Evolutionary conservation across 1,140 invertebrate genomes (phyloP).

Genomic region (Drosophila baimaii): DNA sequence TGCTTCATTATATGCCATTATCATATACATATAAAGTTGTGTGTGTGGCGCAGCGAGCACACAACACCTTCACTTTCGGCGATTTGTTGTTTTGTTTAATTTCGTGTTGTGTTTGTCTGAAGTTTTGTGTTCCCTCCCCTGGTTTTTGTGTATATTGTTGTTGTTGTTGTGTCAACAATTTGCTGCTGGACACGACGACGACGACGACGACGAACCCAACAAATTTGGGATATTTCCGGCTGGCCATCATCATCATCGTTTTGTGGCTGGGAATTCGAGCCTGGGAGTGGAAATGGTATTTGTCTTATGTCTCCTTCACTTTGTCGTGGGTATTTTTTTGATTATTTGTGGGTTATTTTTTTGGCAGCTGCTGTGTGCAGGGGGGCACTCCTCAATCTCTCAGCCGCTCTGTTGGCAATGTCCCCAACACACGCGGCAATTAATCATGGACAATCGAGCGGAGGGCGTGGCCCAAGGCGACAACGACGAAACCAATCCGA

Average conservation of each 20-base stretch:
- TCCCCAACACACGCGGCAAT: constrained; percentile 32
- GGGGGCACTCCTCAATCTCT: constrained; percentile 6
- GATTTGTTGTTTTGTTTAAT: constrained; percentile 33
- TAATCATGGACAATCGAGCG: constrained; percentile 31
- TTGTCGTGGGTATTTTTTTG: constrained; percentile 4
- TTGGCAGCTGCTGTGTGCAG: constrained; percentile 44
- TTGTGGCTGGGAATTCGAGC: constrained; percentile 25
- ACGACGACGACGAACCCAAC: constrained; percentile 2
- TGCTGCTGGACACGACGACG: constrained; percentile 33
- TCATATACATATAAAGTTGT: constrained; percentile 50
- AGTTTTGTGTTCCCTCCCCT: constrained; percentile 3
- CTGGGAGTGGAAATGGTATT: constrained; percentile 19
- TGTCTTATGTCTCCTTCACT: constrained; percentile 12
- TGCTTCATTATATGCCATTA: constrained; percentile 66
- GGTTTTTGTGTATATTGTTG: background rate
- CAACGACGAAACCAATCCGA: background rate
- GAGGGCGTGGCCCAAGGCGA: constrained; percentile 35
- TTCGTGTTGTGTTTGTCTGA: constrained; percentile 22
- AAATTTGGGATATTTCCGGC: constrained; percentile 47
- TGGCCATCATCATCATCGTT: constrained; percentile 42
- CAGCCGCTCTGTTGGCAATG: constrained; percentile 19
- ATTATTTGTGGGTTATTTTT: constrained; percentile 15
- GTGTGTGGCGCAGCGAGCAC: constrained; percentile 3
- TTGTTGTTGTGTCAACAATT: constrained; percentile 37
- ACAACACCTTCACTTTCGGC: constrained; percentile 70